phyloP scores from a whole-genome alignment of 2,113 vertebrate species.

The Microcebus lehilahytsara region DNA sequence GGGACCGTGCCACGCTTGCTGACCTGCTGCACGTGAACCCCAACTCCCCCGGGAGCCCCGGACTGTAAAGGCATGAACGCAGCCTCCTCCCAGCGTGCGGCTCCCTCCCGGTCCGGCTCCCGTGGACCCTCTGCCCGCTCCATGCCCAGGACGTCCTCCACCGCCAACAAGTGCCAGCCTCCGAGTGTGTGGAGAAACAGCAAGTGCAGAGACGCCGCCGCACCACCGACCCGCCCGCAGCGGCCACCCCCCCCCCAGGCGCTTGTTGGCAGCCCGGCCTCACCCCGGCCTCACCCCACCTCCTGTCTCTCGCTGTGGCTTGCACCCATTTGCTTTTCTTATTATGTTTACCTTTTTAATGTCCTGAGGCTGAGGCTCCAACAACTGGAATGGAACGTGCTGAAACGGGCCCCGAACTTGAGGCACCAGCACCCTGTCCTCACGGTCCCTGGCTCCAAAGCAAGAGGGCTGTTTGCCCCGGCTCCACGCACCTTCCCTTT shows the following conservation, averaged over 20 bases:
- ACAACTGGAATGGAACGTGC: not conserved
- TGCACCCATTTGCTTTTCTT: not conserved
- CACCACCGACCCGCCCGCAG: not conserved
- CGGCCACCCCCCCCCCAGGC: fast-evolving
- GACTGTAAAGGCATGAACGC: not conserved
- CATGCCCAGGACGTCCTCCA: conserved; percentile 29
- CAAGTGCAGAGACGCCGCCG: not conserved
- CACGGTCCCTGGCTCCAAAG: not conserved
- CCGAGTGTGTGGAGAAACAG: conserved; percentile 42
- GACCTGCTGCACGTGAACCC: not conserved
- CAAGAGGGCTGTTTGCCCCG: not conserved
- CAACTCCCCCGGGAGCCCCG: not conserved
- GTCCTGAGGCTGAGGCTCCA: not conserved
- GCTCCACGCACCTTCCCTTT: fast-evolving
- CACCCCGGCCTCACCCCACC: not conserved
- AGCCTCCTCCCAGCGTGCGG: not conserved
- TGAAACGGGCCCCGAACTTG: not conserved
- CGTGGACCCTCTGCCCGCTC: not conserved
- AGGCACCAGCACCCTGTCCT: not conserved
- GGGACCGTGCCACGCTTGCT: not conserved
- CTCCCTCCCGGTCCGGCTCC: not conserved
- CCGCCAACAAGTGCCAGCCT: conserved; percentile 18
- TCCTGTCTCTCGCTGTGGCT: not conserved
- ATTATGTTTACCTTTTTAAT: not conserved
- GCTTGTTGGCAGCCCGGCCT: not conserved